Evolutionary conservation across 2,113 vertebrate genomes (phyloP).

Genomic region (Brachionichthys hirsutus): DNA sequence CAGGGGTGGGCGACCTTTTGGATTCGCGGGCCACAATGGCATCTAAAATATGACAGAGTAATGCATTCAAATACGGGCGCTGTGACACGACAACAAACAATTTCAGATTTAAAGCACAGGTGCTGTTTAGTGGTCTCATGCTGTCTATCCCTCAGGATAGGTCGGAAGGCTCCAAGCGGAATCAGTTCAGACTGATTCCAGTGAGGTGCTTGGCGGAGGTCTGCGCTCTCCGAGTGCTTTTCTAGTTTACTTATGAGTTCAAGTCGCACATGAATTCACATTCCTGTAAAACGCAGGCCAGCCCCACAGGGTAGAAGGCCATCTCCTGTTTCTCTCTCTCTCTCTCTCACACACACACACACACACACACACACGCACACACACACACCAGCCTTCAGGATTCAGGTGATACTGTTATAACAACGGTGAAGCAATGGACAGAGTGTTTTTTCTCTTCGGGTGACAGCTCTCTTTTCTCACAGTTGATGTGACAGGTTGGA

Average conservation of each 20-base stretch:
- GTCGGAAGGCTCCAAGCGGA: no score
- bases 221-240: no score
- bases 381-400: conserved; percentile 38
- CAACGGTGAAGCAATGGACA: conserved; percentile 26
- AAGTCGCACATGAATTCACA: conserved; percentile 55
- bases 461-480: conserved; percentile 57
- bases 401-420: conserved; percentile 52
- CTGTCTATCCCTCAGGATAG: no score
- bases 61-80: no score
- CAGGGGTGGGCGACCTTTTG: no score
- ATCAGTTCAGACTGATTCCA: no score
- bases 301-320: conserved; percentile 56
- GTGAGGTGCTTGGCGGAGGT: no score
- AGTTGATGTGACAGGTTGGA: conserved; percentile 55
- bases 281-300: conserved; percentile 64
- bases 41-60: no score
- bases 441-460: not conserved
- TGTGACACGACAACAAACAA: no score
- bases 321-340: conserved; percentile 57
- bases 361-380: conserved; percentile 11
- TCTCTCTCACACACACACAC: conserved; percentile 19
- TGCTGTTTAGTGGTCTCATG: no score
- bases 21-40: no score
- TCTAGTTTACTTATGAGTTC: conserved; percentile 46
- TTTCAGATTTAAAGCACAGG: no score